Evolutionary conservation across 2,113 vertebrate genomes (phyloP).

Genomic region (Perca fluviatilis): DNA sequence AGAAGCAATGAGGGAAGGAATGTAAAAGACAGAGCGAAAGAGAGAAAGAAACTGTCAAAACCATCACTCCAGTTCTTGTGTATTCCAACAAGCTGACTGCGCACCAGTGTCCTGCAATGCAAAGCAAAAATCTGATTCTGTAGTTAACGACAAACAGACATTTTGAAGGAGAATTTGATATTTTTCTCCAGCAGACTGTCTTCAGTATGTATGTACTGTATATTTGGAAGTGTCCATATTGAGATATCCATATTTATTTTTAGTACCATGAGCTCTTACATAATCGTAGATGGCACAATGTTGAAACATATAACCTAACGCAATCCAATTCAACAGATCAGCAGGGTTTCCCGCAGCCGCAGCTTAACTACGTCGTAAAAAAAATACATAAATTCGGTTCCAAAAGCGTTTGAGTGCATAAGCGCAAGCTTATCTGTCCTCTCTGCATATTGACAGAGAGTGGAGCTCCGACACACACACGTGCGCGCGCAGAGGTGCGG

Average conservation of each 20-base stretch:
- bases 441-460: too few species aligned
- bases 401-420: too few species aligned
- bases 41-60: slow-evolving; percentile 38
- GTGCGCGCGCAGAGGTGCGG: too few species aligned
- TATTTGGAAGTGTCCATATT: neutral
- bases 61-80: slow-evolving; percentile 23
- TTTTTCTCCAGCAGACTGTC: neutral
- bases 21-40: slow-evolving; percentile 38
- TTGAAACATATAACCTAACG: neutral
- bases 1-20: slow-evolving; percentile 29
- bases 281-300: neutral
- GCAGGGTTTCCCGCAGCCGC: too few species aligned
- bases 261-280: neutral
- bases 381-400: too few species aligned
- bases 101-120: neutral
- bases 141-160: neutral
- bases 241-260: neutral
- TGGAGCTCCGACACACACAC: too few species aligned
- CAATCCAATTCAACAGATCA: neutral
- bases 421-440: too few species aligned
- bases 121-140: slow-evolving; percentile 36
- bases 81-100: slow-evolving; percentile 32
- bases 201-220: neutral
- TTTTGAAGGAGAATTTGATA: neutral
- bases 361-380: too few species aligned